Base-by-base conservation (phyloP, 2,888 invertebrate genomes). In the Drymonia ruficornis region DNA sequence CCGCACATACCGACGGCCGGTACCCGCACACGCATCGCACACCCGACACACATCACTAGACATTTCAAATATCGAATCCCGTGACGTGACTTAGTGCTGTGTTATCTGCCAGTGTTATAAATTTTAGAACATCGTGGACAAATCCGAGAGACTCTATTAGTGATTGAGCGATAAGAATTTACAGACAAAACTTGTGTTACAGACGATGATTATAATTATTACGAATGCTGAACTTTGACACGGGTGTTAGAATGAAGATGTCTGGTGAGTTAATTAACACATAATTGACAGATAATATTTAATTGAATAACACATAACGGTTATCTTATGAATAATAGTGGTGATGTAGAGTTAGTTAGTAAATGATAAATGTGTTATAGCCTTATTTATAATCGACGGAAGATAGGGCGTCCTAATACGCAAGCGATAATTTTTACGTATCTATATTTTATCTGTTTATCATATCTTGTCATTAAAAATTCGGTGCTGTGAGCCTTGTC, bases 171-270 rank as follows among this genome's bases (percentile, higher is more conserved):
- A 18, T 52, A 49, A 29, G 15, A 15, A 23, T 23, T 46, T 12
- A 47, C 11, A 47, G 34, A 34, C n/a, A 47, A 47, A 34, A 34
- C 34, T 34, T 18, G 46, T 52, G 19, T 52, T 45, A 44, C 23
- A 57, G 55, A 71, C 63, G 57, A 71, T 69, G 68, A 54, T 38
- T 59, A 50, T 38, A 59, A 52, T 56, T 54, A 65, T 66, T 65
- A 49, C 78, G 68, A 63, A 83, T 82, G 80, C 67, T 83, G 73
- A 83, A 82, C 61, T 81, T 82, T 78, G 82, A 80, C 59, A 79
- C 74, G 56, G 78, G 71, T 64, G 67, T 77, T 60, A 89, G 80
- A 76, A 91, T 91, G 91, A 92, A 92, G 83, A 91, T 91, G 85
- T 90, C 91, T 72, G 91, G 91, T 92, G 66, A 91, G 87, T 23